Evolutionary conservation across 2,888 invertebrate species (phyloP).

Genomic region (Blastobasis lacticolella): DNA sequence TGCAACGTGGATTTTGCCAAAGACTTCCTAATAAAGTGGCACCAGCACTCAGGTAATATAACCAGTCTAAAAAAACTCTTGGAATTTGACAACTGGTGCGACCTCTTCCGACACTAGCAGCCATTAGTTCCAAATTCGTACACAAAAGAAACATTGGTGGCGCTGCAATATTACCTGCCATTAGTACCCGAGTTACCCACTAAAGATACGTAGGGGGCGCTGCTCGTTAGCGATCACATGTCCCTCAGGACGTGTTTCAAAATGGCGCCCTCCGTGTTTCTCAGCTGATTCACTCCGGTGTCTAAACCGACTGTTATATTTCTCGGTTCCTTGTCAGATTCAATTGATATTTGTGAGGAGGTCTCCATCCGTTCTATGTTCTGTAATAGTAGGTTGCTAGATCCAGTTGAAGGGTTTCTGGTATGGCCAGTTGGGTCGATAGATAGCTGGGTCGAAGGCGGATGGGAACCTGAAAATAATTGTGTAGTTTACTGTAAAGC

Average conservation of each 20-base stretch:
- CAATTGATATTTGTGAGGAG: conserved; percentile 41
- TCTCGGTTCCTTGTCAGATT: conserved; percentile 31
- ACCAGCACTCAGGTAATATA: no score
- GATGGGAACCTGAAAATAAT: conserved; percentile 37
- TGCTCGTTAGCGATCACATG: conserved; percentile 20
- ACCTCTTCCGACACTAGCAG: no score
- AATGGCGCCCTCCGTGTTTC: conserved; percentile 65
- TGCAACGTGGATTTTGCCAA: no score
- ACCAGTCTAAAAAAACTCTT: no score
- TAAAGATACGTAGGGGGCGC: no score
- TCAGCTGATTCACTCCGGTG: conserved; percentile 57
- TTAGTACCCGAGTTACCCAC: no score
- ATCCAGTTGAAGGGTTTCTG: conserved; percentile 53
- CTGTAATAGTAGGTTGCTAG: conserved; percentile 57
- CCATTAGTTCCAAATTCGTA: no score
- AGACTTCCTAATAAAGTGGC: no score
- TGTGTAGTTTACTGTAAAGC: no score
- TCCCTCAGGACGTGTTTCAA: conserved; percentile 63
- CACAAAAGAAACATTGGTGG: no score
- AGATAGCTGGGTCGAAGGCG: conserved; percentile 8
- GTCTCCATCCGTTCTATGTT: conserved; percentile 49
- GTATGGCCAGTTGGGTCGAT: conserved; percentile 28
- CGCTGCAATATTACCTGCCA: no score
- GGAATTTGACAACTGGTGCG: no score
- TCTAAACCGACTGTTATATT: conserved; percentile 31